Conservation (phyloP, 1,140 invertebrate genomes). For the Homalodisca vitripennis region DNA sequence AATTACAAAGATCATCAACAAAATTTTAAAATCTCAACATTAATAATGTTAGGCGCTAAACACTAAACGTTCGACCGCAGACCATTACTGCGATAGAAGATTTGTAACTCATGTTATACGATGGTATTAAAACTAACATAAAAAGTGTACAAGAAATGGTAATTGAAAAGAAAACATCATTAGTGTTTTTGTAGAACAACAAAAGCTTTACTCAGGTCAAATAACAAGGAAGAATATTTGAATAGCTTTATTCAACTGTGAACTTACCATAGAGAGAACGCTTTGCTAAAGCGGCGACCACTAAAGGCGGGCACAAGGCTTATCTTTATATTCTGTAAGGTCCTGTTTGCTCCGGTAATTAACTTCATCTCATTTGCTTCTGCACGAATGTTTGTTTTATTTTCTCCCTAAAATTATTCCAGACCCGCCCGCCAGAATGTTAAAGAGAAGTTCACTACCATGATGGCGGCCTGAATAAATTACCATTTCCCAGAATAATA, state of each 20-base stretch:
- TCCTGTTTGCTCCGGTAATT: conserved; percentile 3
- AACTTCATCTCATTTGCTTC: conserved; percentile 15
- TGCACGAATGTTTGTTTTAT: conserved; percentile 17
- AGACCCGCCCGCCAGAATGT: conserved; percentile 10
- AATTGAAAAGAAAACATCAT: not conserved
- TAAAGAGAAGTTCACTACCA: conserved; percentile 7
- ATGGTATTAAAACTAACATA: too few relatives aligned
- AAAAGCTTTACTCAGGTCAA: not conserved
- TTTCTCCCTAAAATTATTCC: conserved; percentile 13
- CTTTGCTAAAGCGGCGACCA: not conserved
- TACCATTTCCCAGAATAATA: not conserved
- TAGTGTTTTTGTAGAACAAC: not conserved
- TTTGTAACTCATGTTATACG: too few relatives aligned
- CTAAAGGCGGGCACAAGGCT: not conserved
- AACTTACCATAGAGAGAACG: not conserved
- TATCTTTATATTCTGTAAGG: conserved; percentile 7
- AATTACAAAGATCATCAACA: too few relatives aligned
- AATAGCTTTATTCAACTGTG: not conserved
- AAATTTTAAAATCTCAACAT: too few relatives aligned
- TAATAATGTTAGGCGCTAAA: too few relatives aligned
- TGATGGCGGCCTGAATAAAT: conserved; percentile 15
- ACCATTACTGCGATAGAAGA: too few relatives aligned
- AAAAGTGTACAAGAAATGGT: not conserved
- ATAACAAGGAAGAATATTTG: not conserved
- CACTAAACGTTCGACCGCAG: too few relatives aligned